Evolutionary conservation across 23 tunicate genomes (phyloP).

Genomic region (Ciona savignyi): DNA sequence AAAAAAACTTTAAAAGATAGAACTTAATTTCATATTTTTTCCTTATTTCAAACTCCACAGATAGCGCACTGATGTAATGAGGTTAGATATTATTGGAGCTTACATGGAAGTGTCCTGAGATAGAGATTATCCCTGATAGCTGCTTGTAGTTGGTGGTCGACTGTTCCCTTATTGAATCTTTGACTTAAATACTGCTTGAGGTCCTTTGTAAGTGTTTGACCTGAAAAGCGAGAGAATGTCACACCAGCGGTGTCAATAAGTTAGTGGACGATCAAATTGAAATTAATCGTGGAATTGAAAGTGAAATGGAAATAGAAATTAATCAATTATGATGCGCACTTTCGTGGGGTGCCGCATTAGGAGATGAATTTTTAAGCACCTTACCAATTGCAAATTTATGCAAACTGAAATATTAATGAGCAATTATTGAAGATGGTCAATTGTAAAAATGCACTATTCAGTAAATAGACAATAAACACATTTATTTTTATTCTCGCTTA

Average conservation of each 20-base stretch:
- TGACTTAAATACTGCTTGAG: conserved; percentile 73
- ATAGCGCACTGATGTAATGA: too few species aligned
- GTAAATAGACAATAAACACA: background rate
- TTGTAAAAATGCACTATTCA: background rate
- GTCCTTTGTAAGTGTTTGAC: conserved; percentile 72
- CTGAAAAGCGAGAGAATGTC: conserved; percentile 25
- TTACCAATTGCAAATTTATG: background rate
- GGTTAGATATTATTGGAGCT: conserved; percentile 6
- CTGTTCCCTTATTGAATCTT: conserved; percentile 68
- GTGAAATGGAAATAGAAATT: too few species aligned
- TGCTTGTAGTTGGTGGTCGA: conserved; percentile 81
- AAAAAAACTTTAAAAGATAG: too few species aligned
- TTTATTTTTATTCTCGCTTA: background rate
- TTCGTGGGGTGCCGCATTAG: too few species aligned
- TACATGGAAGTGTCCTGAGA: conserved; percentile 90
- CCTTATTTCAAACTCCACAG: too few species aligned
- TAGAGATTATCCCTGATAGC: conserved; percentile 89
- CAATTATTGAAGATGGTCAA: background rate
- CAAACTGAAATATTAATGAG: background rate
- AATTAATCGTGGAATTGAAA: too few species aligned
- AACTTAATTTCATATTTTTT: too few species aligned
- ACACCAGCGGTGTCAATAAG: too few species aligned
- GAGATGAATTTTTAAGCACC: background rate
- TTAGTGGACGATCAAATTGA: too few species aligned
- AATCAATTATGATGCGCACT: too few species aligned